Evolutionary conservation across 1,140 invertebrate species (phyloP).

Genomic region (Drosophila pandora): DNA sequence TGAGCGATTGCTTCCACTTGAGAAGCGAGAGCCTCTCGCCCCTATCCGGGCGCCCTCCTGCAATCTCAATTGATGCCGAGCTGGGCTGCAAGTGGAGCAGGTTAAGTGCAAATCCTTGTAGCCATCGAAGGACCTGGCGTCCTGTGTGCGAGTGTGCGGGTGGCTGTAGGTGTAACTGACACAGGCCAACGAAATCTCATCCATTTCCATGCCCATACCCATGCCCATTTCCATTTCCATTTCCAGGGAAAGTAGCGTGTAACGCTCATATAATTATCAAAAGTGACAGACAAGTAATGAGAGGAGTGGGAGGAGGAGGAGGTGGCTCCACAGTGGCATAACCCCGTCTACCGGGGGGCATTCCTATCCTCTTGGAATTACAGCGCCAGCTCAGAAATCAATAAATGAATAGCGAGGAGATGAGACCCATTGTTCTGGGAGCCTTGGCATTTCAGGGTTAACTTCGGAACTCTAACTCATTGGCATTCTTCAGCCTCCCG

Average conservation of each 20-base stretch:
- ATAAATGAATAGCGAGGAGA: too few species aligned
- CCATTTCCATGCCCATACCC: slow-evolving; percentile 11
- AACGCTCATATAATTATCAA: slow-evolving; percentile 65
- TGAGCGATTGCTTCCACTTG: slow-evolving; percentile 48
- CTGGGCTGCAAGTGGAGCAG: slow-evolving; percentile 63
- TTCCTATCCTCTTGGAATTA: too few species aligned
- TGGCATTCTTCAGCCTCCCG: too few species aligned
- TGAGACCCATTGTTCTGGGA: too few species aligned
- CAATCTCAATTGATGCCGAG: slow-evolving; percentile 59
- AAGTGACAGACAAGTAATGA: slow-evolving; percentile 49
- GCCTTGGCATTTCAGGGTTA: too few species aligned
- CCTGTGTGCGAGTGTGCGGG: neutral
- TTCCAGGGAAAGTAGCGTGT: slow-evolving; percentile 51
- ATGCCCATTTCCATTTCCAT: slow-evolving; percentile 16
- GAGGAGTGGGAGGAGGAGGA: neutral
- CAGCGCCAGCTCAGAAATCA: too few species aligned
- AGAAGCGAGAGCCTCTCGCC: slow-evolving; percentile 28
- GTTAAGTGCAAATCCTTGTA: slow-evolving; percentile 71
- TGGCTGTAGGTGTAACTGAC: neutral
- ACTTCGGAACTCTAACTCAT: too few species aligned
- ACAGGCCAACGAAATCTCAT: neutral
- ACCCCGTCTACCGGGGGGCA: neutral
- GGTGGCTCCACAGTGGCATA: neutral
- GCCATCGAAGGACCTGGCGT: slow-evolving; percentile 29
- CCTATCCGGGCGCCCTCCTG: slow-evolving; percentile 20